phyloP scores from a whole-genome alignment of 2,113 vertebrate species.

The Regulus satrapa region DNA sequence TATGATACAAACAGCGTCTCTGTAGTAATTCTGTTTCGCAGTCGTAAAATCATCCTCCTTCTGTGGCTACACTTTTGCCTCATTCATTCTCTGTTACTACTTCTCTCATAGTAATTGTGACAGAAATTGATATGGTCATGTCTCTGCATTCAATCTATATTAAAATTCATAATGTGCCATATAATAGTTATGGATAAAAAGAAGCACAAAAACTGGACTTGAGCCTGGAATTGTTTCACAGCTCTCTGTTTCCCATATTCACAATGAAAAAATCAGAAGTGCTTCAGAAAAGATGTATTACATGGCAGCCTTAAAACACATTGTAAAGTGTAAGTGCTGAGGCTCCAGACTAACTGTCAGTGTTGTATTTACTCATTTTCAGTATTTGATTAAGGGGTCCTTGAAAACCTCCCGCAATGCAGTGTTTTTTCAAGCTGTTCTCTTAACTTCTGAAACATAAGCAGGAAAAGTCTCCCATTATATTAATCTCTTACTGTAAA shows the following conservation, averaged over 20 bases:
- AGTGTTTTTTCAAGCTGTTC: background rate
- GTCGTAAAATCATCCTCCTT: constrained; percentile 25
- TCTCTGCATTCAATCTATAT: background rate
- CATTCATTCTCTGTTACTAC: background rate
- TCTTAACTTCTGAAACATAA: background rate
- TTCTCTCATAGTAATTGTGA: constrained; percentile 20
- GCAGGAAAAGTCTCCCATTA: background rate
- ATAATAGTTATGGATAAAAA: constrained; percentile 28
- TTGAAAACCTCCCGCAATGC: background rate
- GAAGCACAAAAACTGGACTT: background rate
- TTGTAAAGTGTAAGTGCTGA: background rate
- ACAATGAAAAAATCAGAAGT: background rate
- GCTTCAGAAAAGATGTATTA: background rate
- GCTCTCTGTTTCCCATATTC: background rate
- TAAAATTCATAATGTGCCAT: constrained; percentile 14
- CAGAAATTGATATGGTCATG: background rate
- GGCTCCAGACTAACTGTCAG: background rate
- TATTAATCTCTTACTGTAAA: background rate
- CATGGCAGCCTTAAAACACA: background rate
- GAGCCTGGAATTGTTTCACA: constrained; percentile 18
- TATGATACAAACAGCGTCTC: background rate
- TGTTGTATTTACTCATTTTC: background rate
- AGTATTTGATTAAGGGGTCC: background rate
- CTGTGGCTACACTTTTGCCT: background rate
- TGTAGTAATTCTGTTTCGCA: background rate